Evolutionary conservation across 2,797 vertebrate genomes (phyloP).

Genomic region (Onychomys leucogaster): DNA sequence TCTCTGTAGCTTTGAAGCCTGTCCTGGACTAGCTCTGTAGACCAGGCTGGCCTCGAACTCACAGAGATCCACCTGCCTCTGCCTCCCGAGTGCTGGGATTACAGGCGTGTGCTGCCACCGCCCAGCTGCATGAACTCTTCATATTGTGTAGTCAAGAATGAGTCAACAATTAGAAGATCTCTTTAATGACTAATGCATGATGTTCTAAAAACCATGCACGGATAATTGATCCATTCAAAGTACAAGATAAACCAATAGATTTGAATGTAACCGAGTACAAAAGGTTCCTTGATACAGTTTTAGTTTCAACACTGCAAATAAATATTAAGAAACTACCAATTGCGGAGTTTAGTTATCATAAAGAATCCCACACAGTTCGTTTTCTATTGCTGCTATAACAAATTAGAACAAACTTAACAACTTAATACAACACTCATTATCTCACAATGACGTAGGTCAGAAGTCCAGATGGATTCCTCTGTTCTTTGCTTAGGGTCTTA

Average conservation of each 20-base stretch:
- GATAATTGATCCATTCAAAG: constrained; percentile 74
- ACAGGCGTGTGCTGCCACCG: too few relatives aligned
- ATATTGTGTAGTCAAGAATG: constrained; percentile 49
- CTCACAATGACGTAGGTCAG: constrained; percentile 51
- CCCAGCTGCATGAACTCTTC: constrained; percentile 7
- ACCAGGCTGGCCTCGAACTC: too few relatives aligned
- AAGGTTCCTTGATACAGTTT: constrained; percentile 63
- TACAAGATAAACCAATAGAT: constrained; percentile 53
- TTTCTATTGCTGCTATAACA: constrained; percentile 72
- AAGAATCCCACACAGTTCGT: constrained; percentile 52
- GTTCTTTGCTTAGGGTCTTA: constrained; percentile 55
- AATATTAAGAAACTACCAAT: constrained; percentile 63
- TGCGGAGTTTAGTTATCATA: constrained; percentile 56
- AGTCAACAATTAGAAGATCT: constrained; percentile 67
- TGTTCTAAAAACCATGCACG: constrained; percentile 64
- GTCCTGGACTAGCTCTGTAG: too few relatives aligned
- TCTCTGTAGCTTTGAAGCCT: too few relatives aligned
- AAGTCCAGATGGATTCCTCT: constrained; percentile 57
- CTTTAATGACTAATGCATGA: constrained; percentile 69
- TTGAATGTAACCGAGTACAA: constrained; percentile 66
- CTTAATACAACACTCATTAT: constrained; percentile 45
- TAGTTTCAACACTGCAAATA: constrained; percentile 61
- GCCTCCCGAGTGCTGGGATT: too few relatives aligned
- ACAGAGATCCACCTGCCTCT: too few relatives aligned
- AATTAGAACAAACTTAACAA: constrained; percentile 65